phyloP scores from a whole-genome alignment of 2,113 vertebrate genomes.

The Neopipo cinnamomea region DNA sequence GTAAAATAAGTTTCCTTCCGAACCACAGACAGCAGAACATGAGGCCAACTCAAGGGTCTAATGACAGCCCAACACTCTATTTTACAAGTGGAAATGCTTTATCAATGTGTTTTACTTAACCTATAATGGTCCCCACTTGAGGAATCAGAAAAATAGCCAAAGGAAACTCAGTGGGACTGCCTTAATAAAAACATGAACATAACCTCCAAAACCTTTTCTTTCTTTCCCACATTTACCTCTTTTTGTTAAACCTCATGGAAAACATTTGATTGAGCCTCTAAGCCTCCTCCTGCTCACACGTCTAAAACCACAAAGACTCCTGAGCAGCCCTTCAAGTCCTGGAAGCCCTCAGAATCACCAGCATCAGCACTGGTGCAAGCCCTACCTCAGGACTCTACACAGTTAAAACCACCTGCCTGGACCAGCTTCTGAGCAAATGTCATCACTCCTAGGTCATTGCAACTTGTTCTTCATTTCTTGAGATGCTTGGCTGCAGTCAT shows the following conservation, averaged over 20 bases:
- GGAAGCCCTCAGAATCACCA: background rate
- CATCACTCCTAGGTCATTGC: background rate
- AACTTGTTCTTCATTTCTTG: background rate
- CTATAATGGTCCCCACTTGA: background rate
- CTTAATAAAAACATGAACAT: background rate
- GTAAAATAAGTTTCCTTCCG: background rate
- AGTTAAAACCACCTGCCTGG: background rate
- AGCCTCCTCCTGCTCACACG: background rate
- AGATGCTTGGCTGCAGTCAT: background rate
- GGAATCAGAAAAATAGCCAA: background rate
- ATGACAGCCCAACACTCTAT: background rate
- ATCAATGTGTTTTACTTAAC: background rate
- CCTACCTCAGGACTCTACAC: fast-evolving
- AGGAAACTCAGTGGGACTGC: background rate
- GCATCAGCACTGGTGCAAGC: background rate
- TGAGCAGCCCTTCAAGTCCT: background rate
- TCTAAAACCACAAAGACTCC: background rate
- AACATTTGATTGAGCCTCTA: background rate
- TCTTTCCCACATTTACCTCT: background rate
- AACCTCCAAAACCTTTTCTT: background rate
- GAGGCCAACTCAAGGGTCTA: background rate
- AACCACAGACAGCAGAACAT: background rate
- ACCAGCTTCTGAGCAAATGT: background rate
- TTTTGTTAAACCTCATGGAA: background rate
- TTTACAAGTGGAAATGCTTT: background rate